Base-by-base conservation (phyloP, 2,888 invertebrate genomes). In the Timandra comae region DNA sequence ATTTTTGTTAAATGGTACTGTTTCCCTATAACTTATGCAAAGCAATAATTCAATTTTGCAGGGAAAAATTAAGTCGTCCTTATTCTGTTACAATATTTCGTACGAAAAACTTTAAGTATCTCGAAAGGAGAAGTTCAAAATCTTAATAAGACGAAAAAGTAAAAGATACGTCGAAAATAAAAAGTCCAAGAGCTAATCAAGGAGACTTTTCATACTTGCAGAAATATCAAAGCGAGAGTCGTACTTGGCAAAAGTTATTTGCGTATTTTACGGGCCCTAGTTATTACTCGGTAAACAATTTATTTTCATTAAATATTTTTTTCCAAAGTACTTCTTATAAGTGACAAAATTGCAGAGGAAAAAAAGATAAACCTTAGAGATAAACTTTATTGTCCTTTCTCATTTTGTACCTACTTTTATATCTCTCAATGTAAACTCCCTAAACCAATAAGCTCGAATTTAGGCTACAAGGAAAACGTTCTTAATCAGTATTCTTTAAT, bases 141-240 rank as follows among this genome's bases (percentile, higher is more conserved):
- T 57, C 56, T 53, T 58, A 62, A 65, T 60, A 63, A 64, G 58
- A 53, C 48, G 57, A 59, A 56, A 65, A 66, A 58, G 56, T 56
- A 54, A 56, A 60, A 68, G 60, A 65, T 65, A 62, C 63, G 54
- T 57, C 52, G 56, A 61, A 36, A 64, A 66, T 68, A 64, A 66
- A 69, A 71, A 72, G 60, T 64, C 64, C 58, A 57, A 60, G 60
- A 65, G 69, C 65, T 78, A 76, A 78, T 78, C 75, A 78, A 70
- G 68, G 67, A 63, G 69, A 73, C 63, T 71, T 73, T 72, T 70
- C 66, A 64, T 68, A 71, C 68, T 72, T 63, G 59, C 47, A 60
- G 60, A 67, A 71, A 70, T 72, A 69, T 74, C 71, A 75, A 72
- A 70, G 72, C 61, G 63, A 66, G 65, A 63, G 52, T 63, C 56